Percentiles rank a stretch among this genome's conserved stretches.
phyloP scores from a whole-genome alignment of 2,888 invertebrate species.

The Augiades crinisus region DNA sequence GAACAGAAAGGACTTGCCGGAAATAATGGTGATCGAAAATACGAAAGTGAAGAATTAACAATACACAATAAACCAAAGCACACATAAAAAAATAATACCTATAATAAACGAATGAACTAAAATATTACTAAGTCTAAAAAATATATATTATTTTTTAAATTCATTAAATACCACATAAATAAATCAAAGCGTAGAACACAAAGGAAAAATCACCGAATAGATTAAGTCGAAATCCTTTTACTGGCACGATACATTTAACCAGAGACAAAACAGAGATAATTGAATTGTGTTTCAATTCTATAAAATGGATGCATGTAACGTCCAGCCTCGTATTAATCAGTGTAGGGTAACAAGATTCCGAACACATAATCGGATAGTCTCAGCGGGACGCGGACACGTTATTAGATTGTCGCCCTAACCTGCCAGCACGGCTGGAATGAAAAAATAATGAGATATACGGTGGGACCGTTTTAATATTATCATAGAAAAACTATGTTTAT shows the following conservation, averaged over 20 bases:
- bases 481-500: slow-evolving; percentile 11
- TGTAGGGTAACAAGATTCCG: slow-evolving; percentile 75
- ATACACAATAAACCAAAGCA: neutral
- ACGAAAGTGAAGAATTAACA: no score
- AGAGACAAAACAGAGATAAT: slow-evolving; percentile 30
- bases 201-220: neutral
- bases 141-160: neutral
- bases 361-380: slow-evolving; percentile 70
- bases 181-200: neutral
- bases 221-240: slow-evolving; percentile 16
- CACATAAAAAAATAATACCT: neutral
- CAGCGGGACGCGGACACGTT: slow-evolving; percentile 70
- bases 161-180: neutral
- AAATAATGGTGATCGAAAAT: no score
- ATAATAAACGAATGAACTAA: no score
- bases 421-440: slow-evolving; percentile 45
- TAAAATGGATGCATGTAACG: slow-evolving; percentile 44
- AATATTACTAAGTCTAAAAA: no score
- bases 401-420: slow-evolving; percentile 79
- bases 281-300: slow-evolving; percentile 60
- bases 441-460: slow-evolving; percentile 37
- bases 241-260: slow-evolving; percentile 15
- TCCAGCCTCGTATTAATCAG: slow-evolving; percentile 74
- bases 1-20: no score
- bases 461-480: slow-evolving; percentile 14